Evolutionary conservation across 2,113 vertebrate genomes (phyloP), one percentile per base, ranked within the genome.

Genomic region (Tylochromis polylepis): DNA sequence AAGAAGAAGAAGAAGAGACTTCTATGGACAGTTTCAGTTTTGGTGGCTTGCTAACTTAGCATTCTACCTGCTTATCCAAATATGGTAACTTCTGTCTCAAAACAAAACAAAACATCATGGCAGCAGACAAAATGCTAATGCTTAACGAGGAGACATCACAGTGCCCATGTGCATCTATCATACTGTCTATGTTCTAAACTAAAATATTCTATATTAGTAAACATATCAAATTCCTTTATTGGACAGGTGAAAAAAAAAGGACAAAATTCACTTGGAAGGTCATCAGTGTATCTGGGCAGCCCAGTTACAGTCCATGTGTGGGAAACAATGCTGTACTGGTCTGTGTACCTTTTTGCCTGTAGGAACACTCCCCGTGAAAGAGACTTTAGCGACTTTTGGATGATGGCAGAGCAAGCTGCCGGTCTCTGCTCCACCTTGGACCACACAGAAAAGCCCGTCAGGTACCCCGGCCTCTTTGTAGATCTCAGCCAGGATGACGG

Each of bases 361-460:
- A 18, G 98, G 97, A 38, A 99, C 98, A 0, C 99, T 99, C 59
- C 99, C 99, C 0, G 98, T 99, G 86, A 99, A 99, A 53, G 99
- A 99, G 70, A 99, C 95, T 92, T 99, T 99, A 81, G 98, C 97
- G 62, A 99, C 97, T n/a, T 94, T 95, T 0, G 92, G 97, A 90
- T 99, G 98, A 36, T 97, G 96, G 88, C 98, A 99, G 60, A 99
- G 96, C 59, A 98, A 86, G 34, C 97, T 96, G 85, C 99, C 99
- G 0, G 99, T 99, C 90, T 97, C 95, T 0, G 94, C 98, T 46
- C 96, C 98, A 1, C 99, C 99, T 58, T 99, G 98, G 20, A 99
- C 98, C 94, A 99, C 98, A 0, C 97, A 98, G 95, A 99, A 99
- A 75, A 99, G 97, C 11, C 99, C 99, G 0, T 97, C 96, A 5